phyloP scores from a whole-genome alignment of 2,113 vertebrate genomes.

The Clarias macrocephalus region DNA sequence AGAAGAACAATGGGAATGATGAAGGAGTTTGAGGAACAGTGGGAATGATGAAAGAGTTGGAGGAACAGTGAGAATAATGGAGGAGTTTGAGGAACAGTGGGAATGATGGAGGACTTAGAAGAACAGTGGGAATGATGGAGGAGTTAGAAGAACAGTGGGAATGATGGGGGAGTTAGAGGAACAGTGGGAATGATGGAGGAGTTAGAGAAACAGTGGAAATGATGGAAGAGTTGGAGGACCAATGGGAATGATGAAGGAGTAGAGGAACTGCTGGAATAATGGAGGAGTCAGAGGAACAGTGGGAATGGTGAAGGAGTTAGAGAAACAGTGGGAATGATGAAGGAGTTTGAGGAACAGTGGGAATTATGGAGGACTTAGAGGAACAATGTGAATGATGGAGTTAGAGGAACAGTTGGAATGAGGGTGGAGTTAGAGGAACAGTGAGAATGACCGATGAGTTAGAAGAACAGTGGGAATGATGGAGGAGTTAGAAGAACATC shows the following conservation, averaged over 20 bases:
- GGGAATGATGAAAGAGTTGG: no score
- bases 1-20: no score
- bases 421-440: not conserved
- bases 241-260: not conserved
- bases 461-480: no score
- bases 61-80: no score
- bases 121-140: not conserved
- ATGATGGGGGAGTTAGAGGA: no score
- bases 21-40: no score
- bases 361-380: not conserved
- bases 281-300: not conserved
- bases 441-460: no score
- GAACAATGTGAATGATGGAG: not conserved
- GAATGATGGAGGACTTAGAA: not conserved
- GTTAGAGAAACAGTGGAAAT: no score
- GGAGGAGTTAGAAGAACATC: fast-evolving
- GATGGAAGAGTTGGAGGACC: not conserved
- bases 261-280: not conserved
- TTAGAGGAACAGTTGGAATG: not conserved
- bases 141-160: no score
- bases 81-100: not conserved
- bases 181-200: no score
- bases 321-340: no score
- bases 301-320: no score
- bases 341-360: not conserved